These are phyloP conservation scores for Oreochromis niloticus DNA, from an alignment of 2,113 vertebrate genomes.

Conservation along the genomic window DNA sequence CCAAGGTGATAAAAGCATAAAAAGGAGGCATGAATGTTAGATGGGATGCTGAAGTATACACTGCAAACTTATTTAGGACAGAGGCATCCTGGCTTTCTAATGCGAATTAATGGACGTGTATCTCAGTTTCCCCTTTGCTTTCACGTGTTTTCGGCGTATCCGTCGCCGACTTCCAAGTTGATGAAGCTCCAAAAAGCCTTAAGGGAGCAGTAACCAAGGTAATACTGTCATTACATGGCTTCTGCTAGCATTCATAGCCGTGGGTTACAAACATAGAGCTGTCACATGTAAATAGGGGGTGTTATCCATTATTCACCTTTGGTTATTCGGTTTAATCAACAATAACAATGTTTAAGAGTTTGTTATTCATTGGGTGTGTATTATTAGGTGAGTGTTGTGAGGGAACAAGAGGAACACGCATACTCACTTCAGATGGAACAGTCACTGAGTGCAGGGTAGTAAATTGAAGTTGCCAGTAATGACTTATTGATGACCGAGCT, in stretches of 20 bases:
- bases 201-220: conserved; percentile 16
- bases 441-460: conserved; percentile 10
- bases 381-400: conserved; percentile 16
- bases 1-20: conserved; percentile 79
- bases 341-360: background rate
- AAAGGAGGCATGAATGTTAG: conserved; percentile 75
- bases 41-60: conserved; percentile 62
- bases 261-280: conserved; percentile 15
- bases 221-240: background rate
- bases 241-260: background rate
- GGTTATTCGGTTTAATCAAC: conserved; percentile 7
- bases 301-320: conserved; percentile 7
- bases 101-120: conserved; percentile 56
- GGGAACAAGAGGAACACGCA: background rate
- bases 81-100: conserved; percentile 40
- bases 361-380: background rate
- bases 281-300: conserved; percentile 2
- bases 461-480: conserved; percentile 47
- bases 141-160: background rate
- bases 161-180: conserved; percentile 29
- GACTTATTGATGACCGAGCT: conserved; percentile 65
- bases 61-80: conserved; percentile 68
- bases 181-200: conserved; percentile 44
- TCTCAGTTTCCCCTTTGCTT: conserved; percentile 13
- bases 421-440: conserved; percentile 45